Percentiles rank a stretch among this genome's conserved stretches.
Conservation (phyloP, 2,888 invertebrate species). For the Agrypnus murinus region DNA sequence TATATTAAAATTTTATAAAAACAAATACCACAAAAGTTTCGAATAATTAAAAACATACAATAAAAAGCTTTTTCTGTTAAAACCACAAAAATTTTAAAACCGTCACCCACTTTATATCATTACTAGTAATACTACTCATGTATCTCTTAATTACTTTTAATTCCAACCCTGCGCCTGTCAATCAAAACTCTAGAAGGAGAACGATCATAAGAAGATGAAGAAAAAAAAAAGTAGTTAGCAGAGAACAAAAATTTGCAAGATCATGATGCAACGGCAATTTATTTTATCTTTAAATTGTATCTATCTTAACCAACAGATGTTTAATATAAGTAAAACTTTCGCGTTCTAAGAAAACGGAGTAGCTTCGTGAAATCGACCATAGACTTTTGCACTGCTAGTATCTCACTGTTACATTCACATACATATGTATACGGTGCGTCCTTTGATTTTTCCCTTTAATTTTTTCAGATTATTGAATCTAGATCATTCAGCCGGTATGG, state of each 20-base stretch:
- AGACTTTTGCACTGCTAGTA: slow-evolving; percentile 35
- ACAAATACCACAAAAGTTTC: no score
- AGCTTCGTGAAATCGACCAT: slow-evolving; percentile 39
- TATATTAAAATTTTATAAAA: no score
- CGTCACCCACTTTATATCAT: slow-evolving; percentile 7
- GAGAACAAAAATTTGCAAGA: slow-evolving; percentile 30
- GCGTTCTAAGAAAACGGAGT: slow-evolving; percentile 37
- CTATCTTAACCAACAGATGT: slow-evolving; percentile 37
- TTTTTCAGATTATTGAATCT: no score
- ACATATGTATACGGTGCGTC: no score
- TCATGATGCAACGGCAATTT: slow-evolving; percentile 45
- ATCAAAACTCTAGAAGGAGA: slow-evolving; percentile 7
- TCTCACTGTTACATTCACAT: slow-evolving; percentile 2
- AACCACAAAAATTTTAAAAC: slow-evolving; percentile 8
- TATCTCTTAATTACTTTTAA: background rate
- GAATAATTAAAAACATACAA: no score
- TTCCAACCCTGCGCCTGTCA: slow-evolving; percentile 23
- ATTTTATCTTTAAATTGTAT: slow-evolving; percentile 47
- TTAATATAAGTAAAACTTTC: slow-evolving; percentile 21
- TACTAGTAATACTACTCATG: no score
- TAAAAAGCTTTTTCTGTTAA: no score
- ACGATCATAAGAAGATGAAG: no score
- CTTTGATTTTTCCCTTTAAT: no score
- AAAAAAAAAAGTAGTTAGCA: no score
- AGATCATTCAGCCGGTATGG: no score